Evolutionary conservation across 2,797 vertebrate genomes (phyloP), one percentile per base, ranked within the genome.

Genomic region (Muscicapa striata): DNA sequence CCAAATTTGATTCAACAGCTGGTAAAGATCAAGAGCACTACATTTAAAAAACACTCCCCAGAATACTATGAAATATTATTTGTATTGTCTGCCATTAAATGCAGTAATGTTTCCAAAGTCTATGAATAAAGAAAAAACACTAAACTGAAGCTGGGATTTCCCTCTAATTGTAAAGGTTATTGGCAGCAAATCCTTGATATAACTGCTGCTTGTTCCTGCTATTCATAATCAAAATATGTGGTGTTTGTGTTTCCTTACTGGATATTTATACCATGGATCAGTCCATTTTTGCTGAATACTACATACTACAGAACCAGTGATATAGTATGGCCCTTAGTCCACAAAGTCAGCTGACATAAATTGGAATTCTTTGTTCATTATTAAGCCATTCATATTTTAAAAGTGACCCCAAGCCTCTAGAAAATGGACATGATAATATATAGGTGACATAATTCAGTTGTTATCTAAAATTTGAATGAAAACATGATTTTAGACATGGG

Each of bases 131-230:
- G 89, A 62, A 93, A 72, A 96, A 96, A 89, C 62, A 40, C 43
- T 76, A 46, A 89, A 73, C 24, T 49, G 34, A 89, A 87, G 72
- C 45, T 79, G 95, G 93, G 86, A 79, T 94, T 97, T 90, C 84
- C 94, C 79, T 96, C 49, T 41, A 67, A 36, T 75, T 74, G 29
- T 63, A 45, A 92, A 93, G 46, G 16, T 58, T 89, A 80, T 52
- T 76, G 70, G 63, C 64, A 86, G 40, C 7, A 34, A 90, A 54
- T 93, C 84, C 76, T 79, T 92, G 57, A 72, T 82, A 40, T 41
- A 76, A 58, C 51, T 93, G 36, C n/a, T 90, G n/a, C 55, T 30
- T 64, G 36, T 73, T 94, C 34, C 34, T 91, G 45, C 55, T 90
- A 43, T 75, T 76, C 19, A 30, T 27, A 45, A 51, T 43, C 10